Conservation (phyloP, 2,888 invertebrate species). For the Pheosia tremula region DNA sequence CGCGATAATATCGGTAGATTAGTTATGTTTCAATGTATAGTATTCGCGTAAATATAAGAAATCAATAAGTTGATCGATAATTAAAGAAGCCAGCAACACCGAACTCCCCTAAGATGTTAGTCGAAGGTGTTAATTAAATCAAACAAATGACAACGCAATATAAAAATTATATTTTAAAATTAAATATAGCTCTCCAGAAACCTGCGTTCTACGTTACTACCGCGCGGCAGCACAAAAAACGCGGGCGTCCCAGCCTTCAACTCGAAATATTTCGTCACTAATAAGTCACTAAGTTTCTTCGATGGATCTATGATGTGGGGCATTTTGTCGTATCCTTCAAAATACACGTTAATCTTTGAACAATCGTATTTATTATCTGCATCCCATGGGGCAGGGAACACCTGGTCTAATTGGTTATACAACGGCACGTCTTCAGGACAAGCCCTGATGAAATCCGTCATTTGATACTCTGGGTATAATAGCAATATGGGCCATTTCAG, state of each 20-base stretch:
- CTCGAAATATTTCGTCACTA: slow-evolving; percentile 85
- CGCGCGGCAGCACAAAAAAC: slow-evolving; percentile 85
- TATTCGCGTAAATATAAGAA: too few species aligned
- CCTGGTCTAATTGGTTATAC: slow-evolving; percentile 71
- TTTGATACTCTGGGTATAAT: slow-evolving; percentile 94
- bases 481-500: slow-evolving; percentile 95
- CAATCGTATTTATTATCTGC: slow-evolving; percentile 85
- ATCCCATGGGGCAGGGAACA: slow-evolving; percentile 92
- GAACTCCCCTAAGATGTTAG: too few species aligned
- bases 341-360: slow-evolving; percentile 88
- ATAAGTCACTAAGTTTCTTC: slow-evolving; percentile 84
- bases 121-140: slow-evolving; percentile 1
- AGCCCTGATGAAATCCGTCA: slow-evolving; percentile 93
- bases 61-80: too few species aligned
- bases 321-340: slow-evolving; percentile 87
- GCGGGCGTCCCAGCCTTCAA: slow-evolving; percentile 87
- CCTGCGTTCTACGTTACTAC: slow-evolving; percentile 82
- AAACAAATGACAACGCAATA: slow-evolving; percentile 10
- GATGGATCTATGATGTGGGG: slow-evolving; percentile 84
- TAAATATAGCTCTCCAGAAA: slow-evolving; percentile 81
- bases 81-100: too few species aligned
- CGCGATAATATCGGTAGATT: too few species aligned
- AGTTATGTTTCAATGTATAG: too few species aligned
- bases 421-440: slow-evolving; percentile 90
- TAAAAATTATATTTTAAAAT: slow-evolving; percentile 4